phyloP scores from a whole-genome alignment of 2,113 vertebrate genomes.

The Lipotes vexillifer region DNA sequence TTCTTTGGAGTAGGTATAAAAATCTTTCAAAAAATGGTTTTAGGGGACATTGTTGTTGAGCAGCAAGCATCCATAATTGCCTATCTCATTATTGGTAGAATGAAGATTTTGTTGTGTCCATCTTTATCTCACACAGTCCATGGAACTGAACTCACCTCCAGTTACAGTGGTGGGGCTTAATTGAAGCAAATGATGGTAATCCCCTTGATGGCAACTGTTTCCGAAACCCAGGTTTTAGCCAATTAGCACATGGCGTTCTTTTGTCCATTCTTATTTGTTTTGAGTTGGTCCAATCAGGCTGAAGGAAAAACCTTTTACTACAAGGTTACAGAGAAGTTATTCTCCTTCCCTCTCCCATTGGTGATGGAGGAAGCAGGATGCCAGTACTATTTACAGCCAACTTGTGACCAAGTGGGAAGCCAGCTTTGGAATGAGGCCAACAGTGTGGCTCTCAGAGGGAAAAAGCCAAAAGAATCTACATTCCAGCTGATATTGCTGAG shows the following conservation, averaged over 20 bases:
- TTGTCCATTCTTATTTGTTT: neutral
- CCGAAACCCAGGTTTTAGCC: neutral
- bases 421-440: neutral
- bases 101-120: neutral
- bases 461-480: neutral
- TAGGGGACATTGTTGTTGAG: neutral
- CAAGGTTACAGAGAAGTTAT: neutral
- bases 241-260: neutral
- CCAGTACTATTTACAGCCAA: neutral
- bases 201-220: neutral
- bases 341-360: neutral
- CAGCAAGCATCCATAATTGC: neutral
- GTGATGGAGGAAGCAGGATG: neutral
- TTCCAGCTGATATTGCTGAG: neutral
- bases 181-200: neutral
- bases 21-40: neutral
- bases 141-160: neutral
- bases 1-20: neutral
- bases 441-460: neutral
- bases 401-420: neutral
- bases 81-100: neutral
- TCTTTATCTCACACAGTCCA: neutral
- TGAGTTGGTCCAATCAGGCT: neutral
- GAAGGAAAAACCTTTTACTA: neutral
- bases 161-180: neutral